Percentiles rank a stretch among this genome's conserved stretches.
Evolutionary conservation across 1,140 invertebrate genomes (phyloP).

Genomic region (Drosophila hydei): DNA sequence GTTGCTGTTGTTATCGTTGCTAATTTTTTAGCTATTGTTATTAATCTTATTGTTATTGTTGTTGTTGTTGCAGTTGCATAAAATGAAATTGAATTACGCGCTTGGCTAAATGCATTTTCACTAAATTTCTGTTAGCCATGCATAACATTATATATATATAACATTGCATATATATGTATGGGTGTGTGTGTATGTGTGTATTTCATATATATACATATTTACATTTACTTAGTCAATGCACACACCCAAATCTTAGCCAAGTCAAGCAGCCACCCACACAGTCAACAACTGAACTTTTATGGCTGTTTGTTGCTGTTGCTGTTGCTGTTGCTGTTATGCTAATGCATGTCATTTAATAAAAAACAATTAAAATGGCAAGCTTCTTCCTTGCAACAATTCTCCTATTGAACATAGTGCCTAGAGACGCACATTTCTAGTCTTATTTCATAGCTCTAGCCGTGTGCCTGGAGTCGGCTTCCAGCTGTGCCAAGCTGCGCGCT

Average conservation of each 20-base stretch:
- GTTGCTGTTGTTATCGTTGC: slow-evolving; percentile 18
- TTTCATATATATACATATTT: slow-evolving; percentile 7
- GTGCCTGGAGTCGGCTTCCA: no score
- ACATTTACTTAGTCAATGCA: slow-evolving; percentile 20
- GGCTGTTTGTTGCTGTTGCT: slow-evolving; percentile 9
- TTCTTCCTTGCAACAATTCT: not conserved
- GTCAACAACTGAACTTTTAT: slow-evolving; percentile 5
- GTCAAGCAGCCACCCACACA: slow-evolving; percentile 16
- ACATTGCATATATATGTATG: not conserved
- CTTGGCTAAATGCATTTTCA: slow-evolving; percentile 77
- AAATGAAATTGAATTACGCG: slow-evolving; percentile 78
- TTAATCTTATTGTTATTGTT: slow-evolving; percentile 25
- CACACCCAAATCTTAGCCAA: slow-evolving; percentile 24
- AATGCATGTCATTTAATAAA: slow-evolving; percentile 64
- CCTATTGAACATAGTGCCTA: no score
- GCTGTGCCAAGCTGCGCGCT: not conserved
- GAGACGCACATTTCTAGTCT: no score
- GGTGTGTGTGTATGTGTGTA: not conserved
- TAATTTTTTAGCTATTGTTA: slow-evolving; percentile 36
- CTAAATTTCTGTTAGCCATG: slow-evolving; percentile 64
- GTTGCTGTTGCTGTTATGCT: slow-evolving; percentile 60
- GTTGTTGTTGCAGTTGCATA: slow-evolving; percentile 32
- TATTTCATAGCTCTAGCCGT: no score
- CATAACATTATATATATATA: slow-evolving; percentile 30
- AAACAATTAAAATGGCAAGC: slow-evolving; percentile 70